phyloP scores from a whole-genome alignment of 2,797 vertebrate species.

The Capromys pilorides region DNA sequence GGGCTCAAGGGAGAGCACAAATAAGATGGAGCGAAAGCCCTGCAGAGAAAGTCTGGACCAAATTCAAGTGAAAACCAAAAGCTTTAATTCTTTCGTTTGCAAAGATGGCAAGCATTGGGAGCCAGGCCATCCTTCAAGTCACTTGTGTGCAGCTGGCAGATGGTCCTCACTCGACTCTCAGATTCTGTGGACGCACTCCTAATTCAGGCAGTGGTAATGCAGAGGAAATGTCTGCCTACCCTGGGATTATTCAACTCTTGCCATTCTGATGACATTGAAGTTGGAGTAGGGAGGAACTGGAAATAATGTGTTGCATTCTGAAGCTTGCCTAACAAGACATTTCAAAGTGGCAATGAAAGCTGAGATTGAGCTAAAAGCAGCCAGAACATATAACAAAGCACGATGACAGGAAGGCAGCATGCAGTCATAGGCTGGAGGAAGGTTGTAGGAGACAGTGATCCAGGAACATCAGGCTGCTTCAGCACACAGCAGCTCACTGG shows the following conservation, averaged over 20 bases:
- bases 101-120: constrained; percentile 26
- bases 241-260: constrained; percentile 75
- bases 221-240: constrained; percentile 57
- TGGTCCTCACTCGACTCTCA: constrained; percentile 58
- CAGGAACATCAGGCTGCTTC: neutral
- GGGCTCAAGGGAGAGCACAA: neutral
- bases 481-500: constrained; percentile 63
- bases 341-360: constrained; percentile 84
- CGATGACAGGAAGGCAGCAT: constrained; percentile 78
- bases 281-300: neutral
- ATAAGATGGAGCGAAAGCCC: constrained; percentile 26
- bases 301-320: constrained; percentile 73
- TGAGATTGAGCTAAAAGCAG: constrained; percentile 77
- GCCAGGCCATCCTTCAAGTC: constrained; percentile 68
- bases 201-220: constrained; percentile 53
- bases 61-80: constrained; percentile 60
- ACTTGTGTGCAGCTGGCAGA: constrained; percentile 65
- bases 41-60: constrained; percentile 13
- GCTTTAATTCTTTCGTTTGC: constrained; percentile 69
- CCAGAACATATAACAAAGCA: constrained; percentile 81
- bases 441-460: constrained; percentile 73
- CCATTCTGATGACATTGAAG: constrained; percentile 76
- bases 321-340: constrained; percentile 83
- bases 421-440: constrained; percentile 76
- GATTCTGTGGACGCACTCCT: constrained; percentile 65